Base-by-base conservation (phyloP, 1,140 invertebrate species). In the Helicoverpa armigera region DNA sequence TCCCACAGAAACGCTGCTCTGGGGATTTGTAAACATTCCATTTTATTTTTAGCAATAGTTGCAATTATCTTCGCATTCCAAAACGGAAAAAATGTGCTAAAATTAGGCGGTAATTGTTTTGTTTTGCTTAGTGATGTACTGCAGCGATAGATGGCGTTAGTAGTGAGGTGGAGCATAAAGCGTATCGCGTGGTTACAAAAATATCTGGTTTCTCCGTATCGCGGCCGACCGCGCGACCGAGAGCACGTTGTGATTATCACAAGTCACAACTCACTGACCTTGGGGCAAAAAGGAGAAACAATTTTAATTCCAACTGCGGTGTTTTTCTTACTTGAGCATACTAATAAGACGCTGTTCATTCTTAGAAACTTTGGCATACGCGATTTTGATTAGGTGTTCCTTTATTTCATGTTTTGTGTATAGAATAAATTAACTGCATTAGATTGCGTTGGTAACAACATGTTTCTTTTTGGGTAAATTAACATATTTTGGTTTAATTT, bases 271-370 rank as follows among this genome's bases (percentile, higher is more conserved):
- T 91, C 85, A 88, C 89, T 89, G 91, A 89, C 92, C 92, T 94
- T 94, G 92, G 83, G 78, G 89, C 88, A 92, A 92, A 92, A 92
- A 94, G 86, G 87, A 89, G 89, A 90, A 89, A 92, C 87, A 83
- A 90, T 90, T 86, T 86, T 88, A 89, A 89, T 89, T 86, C 87
- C 83, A 83, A 87, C 81, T 83, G 84, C 83, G 83, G 83, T 80
- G 85, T 88, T 87, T 89, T 89, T 89, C 86, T 89, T 87, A 85
- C 86, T 84, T 78, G 83, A 86, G 87, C 87, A 91, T 89, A 92
- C 84, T 88, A 90, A 89, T 89, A 89, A 89, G 84, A 82, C 82
- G 73, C 80, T 76, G 50, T 50, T 80, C 63, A 79, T 86, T 88
- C 84, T 88, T 81, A 86, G 84, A 87, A 82, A 63, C 60, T 63